Conservation (phyloP, 1,140 invertebrate genomes). For the Hycleus cichorii region DNA sequence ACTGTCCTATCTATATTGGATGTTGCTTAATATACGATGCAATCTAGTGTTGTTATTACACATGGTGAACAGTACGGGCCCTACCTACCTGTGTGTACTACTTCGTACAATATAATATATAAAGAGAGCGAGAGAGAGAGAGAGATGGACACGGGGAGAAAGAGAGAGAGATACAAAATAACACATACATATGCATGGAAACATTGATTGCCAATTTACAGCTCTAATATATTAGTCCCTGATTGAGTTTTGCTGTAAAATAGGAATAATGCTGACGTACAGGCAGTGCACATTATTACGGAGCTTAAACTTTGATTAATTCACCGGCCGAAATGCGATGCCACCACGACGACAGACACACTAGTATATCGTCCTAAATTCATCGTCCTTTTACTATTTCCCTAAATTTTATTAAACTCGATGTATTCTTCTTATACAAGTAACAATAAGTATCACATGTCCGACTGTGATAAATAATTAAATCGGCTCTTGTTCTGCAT, state of each 20-base stretch:
- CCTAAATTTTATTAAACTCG: too few species aligned
- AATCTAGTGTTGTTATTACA: slow-evolving; percentile 41
- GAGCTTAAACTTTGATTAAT: slow-evolving; percentile 44
- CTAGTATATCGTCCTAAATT: too few species aligned
- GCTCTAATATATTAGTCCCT: slow-evolving; percentile 44
- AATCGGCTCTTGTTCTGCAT: too few species aligned
- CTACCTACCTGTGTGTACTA: slow-evolving; percentile 19
- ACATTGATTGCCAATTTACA: slow-evolving; percentile 45
- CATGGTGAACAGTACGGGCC: slow-evolving; percentile 21
- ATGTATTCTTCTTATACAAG: too few species aligned
- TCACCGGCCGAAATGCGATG: slow-evolving; percentile 35
- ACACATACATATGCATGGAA: slow-evolving; percentile 43
- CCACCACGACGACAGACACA: neutral
- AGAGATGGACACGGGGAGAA: too few species aligned
- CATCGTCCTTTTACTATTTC: too few species aligned
- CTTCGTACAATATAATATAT: slow-evolving; percentile 6
- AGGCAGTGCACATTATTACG: slow-evolving; percentile 40
- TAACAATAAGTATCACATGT: too few species aligned
- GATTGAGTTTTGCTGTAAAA: slow-evolving; percentile 45
- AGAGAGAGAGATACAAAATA: neutral
- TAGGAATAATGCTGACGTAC: slow-evolving; percentile 43
- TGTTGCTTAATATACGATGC: slow-evolving; percentile 42
- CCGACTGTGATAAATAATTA: too few species aligned
- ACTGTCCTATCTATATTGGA: slow-evolving; percentile 41
- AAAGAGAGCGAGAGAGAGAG: too few species aligned